Conservation (phyloP, 2,797 vertebrate species). For the Gadopsis marmoratus region DNA sequence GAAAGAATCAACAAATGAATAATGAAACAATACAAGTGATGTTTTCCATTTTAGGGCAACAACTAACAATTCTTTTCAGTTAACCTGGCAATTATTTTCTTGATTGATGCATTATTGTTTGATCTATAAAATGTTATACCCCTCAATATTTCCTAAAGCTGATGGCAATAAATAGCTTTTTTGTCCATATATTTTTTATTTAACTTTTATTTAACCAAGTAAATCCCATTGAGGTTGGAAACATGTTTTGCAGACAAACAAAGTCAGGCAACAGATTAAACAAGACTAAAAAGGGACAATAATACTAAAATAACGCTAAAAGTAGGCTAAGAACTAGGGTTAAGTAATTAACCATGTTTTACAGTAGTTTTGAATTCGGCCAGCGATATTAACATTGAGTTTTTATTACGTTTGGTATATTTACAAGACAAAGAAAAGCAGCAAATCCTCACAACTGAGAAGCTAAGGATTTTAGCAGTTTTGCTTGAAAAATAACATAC, state of each 20-base stretch:
- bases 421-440: neutral
- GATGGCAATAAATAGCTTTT: neutral
- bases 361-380: neutral
- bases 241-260: neutral
- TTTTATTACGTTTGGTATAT: neutral
- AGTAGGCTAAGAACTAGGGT: neutral
- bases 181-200: neutral
- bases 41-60: neutral
- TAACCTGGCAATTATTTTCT: neutral
- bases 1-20: neutral
- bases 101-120: neutral
- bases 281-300: neutral
- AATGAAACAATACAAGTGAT: neutral
- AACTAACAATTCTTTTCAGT: neutral
- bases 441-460: neutral
- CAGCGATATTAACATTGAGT: too few relatives aligned
- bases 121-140: neutral
- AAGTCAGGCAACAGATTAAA: neutral
- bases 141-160: neutral
- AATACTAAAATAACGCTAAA: neutral
- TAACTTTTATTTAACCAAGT: slow-evolving; percentile 4
- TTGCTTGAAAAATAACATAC: too few relatives aligned
- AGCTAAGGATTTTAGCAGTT: neutral
- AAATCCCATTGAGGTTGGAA: neutral
- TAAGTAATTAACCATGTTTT: neutral